Conservation (phyloP, 2,797 vertebrate genomes). For the Telmatherina bonti region DNA sequence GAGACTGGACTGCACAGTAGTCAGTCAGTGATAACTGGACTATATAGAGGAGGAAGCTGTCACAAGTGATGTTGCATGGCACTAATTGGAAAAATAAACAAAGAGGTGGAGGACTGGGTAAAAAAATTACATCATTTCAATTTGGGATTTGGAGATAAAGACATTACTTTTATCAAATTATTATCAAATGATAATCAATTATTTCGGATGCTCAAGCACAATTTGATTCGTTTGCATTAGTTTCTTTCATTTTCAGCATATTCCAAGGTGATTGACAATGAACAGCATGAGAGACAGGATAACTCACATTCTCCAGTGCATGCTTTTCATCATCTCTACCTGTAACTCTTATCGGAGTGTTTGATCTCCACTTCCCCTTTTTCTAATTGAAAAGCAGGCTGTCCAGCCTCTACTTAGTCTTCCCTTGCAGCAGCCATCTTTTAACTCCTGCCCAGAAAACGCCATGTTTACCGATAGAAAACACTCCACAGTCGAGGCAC, state of each 20-base stretch:
- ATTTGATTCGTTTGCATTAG: not conserved
- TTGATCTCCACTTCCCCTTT: slow-evolving; percentile 38
- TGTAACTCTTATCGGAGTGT: not conserved
- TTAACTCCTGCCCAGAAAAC: slow-evolving; percentile 59
- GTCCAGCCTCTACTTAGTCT: slow-evolving; percentile 19
- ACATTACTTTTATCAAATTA: slow-evolving; percentile 26
- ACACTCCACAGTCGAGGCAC: slow-evolving; percentile 56
- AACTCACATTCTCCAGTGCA: slow-evolving; percentile 24
- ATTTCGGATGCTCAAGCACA: not conserved
- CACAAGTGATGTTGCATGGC: slow-evolving; percentile 43
- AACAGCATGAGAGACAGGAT: slow-evolving; percentile 6
- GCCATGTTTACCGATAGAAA: slow-evolving; percentile 62
- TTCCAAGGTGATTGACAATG: slow-evolving; percentile 17
- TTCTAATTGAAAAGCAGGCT: slow-evolving; percentile 48
- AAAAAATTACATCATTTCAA: slow-evolving; percentile 31
- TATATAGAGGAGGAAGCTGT: slow-evolving; percentile 31
- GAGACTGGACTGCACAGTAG: slow-evolving; percentile 25
- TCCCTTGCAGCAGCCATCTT: slow-evolving; percentile 33
- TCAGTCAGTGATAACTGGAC: slow-evolving; percentile 39
- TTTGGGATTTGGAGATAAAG: slow-evolving; percentile 13
- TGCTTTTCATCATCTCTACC: slow-evolving; percentile 32
- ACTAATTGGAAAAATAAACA: slow-evolving; percentile 55
- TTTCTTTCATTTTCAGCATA: slow-evolving; percentile 1
- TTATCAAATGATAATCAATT: slow-evolving; percentile 11
- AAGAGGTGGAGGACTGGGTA: slow-evolving; percentile 10